A percentile compares a stretch with the other conserved stretches of the same genome.
phyloP scores from a whole-genome alignment of 2,888 invertebrate genomes.

The Drosophila borborema region DNA sequence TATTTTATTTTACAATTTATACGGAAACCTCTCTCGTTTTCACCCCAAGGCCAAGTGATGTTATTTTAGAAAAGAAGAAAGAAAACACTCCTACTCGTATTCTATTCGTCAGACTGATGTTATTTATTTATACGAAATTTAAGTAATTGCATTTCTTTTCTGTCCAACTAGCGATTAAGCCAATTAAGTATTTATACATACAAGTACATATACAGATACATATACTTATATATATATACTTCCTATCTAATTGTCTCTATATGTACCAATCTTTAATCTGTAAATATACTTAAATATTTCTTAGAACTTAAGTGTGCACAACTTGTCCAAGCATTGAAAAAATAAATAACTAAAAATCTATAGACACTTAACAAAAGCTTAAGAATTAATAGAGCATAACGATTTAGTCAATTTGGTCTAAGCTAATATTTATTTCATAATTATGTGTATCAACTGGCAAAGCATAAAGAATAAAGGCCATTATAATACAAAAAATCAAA shows the following conservation, averaged over 20 bases:
- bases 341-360: slow-evolving; percentile 61
- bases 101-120: slow-evolving; percentile 67
- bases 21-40: background rate
- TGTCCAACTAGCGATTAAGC: slow-evolving; percentile 44
- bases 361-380: slow-evolving; percentile 41
- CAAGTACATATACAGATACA: background rate
- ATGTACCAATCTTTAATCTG: slow-evolving; percentile 25
- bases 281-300: slow-evolving; percentile 42
- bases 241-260: slow-evolving; percentile 29
- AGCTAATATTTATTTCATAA: slow-evolving; percentile 73
- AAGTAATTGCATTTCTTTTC: slow-evolving; percentile 46
- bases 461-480: slow-evolving; percentile 52
- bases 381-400: slow-evolving; percentile 75
- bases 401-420: slow-evolving; percentile 73
- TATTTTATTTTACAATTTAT: background rate
- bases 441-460: slow-evolving; percentile 52
- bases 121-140: slow-evolving; percentile 55
- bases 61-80: slow-evolving; percentile 6
- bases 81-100: slow-evolving; percentile 44
- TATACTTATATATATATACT: slow-evolving; percentile 1
- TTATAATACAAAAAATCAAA: slow-evolving; percentile 22
- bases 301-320: slow-evolving; percentile 26
- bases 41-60: slow-evolving; percentile 31
- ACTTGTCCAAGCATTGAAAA: slow-evolving; percentile 57
- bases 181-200: slow-evolving; percentile 46